Conservation (phyloP, 2,113 vertebrate species). For the Carollia perspicillata region DNA sequence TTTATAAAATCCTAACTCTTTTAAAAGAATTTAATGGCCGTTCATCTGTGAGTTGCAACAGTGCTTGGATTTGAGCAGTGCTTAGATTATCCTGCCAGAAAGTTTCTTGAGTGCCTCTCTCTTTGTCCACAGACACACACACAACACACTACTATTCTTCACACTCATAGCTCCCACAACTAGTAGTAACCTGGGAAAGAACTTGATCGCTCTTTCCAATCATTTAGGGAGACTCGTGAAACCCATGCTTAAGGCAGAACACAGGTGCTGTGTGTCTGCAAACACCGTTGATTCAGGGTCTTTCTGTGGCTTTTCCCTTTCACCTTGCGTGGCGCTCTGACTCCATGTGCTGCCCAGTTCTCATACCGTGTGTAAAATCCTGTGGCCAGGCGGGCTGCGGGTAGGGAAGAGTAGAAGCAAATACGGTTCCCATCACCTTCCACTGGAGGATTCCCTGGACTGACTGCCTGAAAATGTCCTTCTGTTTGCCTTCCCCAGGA, state of each 20-base stretch:
- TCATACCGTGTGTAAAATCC: background rate
- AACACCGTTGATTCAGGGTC: background rate
- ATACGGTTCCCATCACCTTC: background rate
- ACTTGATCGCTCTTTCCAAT: background rate
- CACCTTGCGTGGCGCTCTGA: background rate
- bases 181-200: background rate
- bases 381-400: background rate
- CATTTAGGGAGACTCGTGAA: background rate
- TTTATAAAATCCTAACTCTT: slow-evolving; percentile 38
- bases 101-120: background rate
- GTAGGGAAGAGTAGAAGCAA: background rate
- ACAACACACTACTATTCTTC: background rate
- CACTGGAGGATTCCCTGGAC: background rate
- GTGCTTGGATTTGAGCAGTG: slow-evolving; percentile 5
- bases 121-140: background rate
- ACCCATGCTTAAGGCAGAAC: background rate
- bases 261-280: background rate
- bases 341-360: background rate
- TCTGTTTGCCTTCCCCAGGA: slow-evolving; percentile 85
- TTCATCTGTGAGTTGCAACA: slow-evolving; percentile 46
- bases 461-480: slow-evolving; percentile 61
- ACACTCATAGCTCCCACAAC: background rate
- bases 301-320: background rate
- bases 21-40: slow-evolving; percentile 10
- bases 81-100: background rate